Percentiles rank a stretch among this genome's conserved stretches.
These are phyloP conservation scores for Notamacropus eugenii DNA, from an alignment of 2,797 vertebrate species.

Conservation along the genomic window DNA sequence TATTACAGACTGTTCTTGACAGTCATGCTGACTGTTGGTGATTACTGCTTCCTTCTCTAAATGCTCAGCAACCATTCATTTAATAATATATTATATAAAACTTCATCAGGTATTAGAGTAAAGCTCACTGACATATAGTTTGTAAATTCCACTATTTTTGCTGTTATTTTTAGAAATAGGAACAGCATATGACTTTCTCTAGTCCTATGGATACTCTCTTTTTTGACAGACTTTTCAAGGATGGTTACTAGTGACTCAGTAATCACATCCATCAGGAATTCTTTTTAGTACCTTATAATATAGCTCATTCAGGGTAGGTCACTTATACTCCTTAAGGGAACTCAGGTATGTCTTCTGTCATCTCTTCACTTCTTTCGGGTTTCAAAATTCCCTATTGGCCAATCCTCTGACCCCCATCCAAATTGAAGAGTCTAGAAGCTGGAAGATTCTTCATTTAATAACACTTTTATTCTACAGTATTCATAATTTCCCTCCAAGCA, in stretches of 20 bases:
- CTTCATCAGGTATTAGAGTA: neutral
- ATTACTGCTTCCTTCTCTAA: neutral
- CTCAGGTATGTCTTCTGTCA: neutral
- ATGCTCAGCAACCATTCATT: neutral
- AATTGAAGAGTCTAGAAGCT: neutral
- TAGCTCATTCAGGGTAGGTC: neutral
- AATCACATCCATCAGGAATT: neutral
- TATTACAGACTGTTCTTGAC: neutral
- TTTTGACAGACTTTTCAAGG: neutral
- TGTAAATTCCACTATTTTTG: neutral
- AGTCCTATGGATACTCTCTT: neutral
- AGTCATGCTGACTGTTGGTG: neutral
- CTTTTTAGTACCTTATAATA: neutral
- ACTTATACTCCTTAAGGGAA: neutral
- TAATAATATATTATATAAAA: neutral
- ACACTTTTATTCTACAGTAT: neutral
- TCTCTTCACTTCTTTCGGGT: neutral
- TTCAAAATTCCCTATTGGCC: neutral
- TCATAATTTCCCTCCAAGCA: neutral
- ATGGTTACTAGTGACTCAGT: neutral
- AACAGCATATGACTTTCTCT: neutral
- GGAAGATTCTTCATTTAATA: neutral
- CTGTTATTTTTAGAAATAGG: neutral
- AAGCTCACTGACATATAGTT: neutral
- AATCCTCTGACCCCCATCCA: neutral